These are phyloP conservation scores for Aspidoscelis tigris DNA, from an alignment of 2,113 vertebrate genomes.

Conservation along the genomic window DNA sequence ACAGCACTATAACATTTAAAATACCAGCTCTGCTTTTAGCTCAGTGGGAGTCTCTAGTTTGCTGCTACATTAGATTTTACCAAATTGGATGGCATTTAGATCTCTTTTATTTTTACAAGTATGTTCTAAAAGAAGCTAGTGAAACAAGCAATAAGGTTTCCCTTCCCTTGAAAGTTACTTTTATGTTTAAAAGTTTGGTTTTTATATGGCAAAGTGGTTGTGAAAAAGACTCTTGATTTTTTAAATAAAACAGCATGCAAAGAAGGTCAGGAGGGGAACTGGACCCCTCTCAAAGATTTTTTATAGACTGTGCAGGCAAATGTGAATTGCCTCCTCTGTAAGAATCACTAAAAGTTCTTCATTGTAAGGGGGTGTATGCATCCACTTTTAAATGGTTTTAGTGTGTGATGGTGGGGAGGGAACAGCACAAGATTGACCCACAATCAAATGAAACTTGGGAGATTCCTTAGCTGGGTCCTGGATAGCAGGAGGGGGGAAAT, in stretches of 20 bases:
- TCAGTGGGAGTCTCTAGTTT: slow-evolving; percentile 58
- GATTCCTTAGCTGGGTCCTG: slow-evolving; percentile 63
- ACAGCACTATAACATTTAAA: slow-evolving; percentile 58
- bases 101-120: slow-evolving; percentile 67
- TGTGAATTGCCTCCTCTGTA: slow-evolving; percentile 36
- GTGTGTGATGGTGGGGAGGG: slow-evolving; percentile 47
- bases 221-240: slow-evolving; percentile 69
- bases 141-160: slow-evolving; percentile 62
- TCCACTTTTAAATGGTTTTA: neutral
- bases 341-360: slow-evolving; percentile 18
- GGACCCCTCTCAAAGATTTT: slow-evolving; percentile 65
- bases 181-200: slow-evolving; percentile 60
- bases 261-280: slow-evolving; percentile 63
- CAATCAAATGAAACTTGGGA: slow-evolving; percentile 63
- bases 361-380: slow-evolving; percentile 42
- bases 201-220: slow-evolving; percentile 68
- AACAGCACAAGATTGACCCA: slow-evolving; percentile 54
- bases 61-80: slow-evolving; percentile 54
- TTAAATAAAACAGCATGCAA: slow-evolving; percentile 75
- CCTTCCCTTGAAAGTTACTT: slow-evolving; percentile 64
- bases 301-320: slow-evolving; percentile 71
- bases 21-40: slow-evolving; percentile 39
- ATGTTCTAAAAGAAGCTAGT: slow-evolving; percentile 68
- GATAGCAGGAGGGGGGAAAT: slow-evolving; percentile 52
- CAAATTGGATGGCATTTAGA: slow-evolving; percentile 67